Evolutionary conservation across 2,888 invertebrate genomes (phyloP), one percentile per base, ranked within the genome.

Genomic region (Tanaodytes sp.): DNA sequence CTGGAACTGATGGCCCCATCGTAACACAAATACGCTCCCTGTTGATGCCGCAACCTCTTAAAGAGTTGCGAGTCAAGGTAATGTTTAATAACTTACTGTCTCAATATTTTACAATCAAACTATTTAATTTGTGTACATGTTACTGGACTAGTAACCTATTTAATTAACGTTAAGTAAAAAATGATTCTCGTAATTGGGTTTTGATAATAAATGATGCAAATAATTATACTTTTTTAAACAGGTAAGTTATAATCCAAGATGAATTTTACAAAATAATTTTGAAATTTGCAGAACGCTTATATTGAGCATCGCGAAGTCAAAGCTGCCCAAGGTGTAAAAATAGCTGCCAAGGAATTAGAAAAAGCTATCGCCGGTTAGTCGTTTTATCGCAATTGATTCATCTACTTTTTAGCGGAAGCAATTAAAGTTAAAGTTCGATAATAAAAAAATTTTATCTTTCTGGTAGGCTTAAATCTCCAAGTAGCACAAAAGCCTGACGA

Each of bases 241-340:
- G n/a, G n/a, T n/a, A n/a, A n/a, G n/a, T n/a, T n/a, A n/a, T n/a
- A n/a, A n/a, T n/a, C n/a, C n/a, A n/a, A n/a, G n/a, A n/a, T n/a
- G n/a, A n/a, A n/a, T n/a, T n/a, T n/a, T n/a, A n/a, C n/a, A n/a
- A n/a, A n/a, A n/a, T n/a, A n/a, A n/a, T n/a, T n/a, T n/a, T n/a
- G n/a, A n/a, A n/a, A n/a, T n/a, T n/a, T n/a, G n/a, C 79, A 93
- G 92, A 95, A 94, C 81, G 94, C 94, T 0, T 99, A 98, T 82
- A 91, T 95, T 36, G 97, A 98, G 85, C 90, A 95, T 86, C 97
- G 96, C 82, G 96, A 96, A 87, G 92, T 99, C 1, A 89, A 92
- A 76, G 99, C 96, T 1, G 98, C 99, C 0, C 98, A 98, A 82
- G 99, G 99, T 67, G 96, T 99, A 2, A 99, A 99, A 88, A 94